phyloP scores from a whole-genome alignment of 2,888 invertebrate species.

The Athripsodes cinereus region DNA sequence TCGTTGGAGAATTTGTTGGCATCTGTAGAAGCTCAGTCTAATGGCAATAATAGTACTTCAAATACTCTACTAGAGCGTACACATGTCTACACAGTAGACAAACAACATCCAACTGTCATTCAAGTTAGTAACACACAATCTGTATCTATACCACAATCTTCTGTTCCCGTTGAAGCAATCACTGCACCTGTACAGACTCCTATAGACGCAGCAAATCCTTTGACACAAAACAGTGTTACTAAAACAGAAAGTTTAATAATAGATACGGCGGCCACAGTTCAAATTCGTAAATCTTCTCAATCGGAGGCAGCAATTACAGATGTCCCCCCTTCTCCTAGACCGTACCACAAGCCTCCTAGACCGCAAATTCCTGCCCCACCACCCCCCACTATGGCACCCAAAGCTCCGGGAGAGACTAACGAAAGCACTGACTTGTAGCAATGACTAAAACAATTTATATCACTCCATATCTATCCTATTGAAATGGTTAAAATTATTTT shows the following conservation, averaged over 20 bases:
- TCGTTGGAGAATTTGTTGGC: constrained; percentile 28
- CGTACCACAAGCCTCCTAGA: constrained; percentile 34
- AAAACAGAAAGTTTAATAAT: neutral
- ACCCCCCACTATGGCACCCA: constrained; percentile 32
- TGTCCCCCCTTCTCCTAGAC: constrained; percentile 38
- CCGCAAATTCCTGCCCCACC: constrained; percentile 38
- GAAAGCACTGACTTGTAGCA: constrained; percentile 40
- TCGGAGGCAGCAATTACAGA: constrained; percentile 59
- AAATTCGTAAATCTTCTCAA: constrained; percentile 48
- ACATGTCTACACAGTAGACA: constrained; percentile 67
- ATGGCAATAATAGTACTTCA: constrained; percentile 11
- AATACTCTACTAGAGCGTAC: constrained; percentile 56
- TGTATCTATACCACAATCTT: too few relatives aligned
- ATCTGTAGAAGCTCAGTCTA: constrained; percentile 28
- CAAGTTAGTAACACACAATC: constrained; percentile 42
- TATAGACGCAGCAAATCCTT: too few relatives aligned
- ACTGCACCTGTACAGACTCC: too few relatives aligned
- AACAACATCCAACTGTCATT: constrained; percentile 67
- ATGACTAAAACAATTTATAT: neutral
- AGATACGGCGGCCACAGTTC: constrained; percentile 34
- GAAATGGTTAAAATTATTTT: too few relatives aligned
- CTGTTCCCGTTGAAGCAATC: too few relatives aligned
- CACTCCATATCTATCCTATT: too few relatives aligned
- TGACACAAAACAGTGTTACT: neutral
- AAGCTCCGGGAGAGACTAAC: constrained; percentile 33